Conservation (phyloP, 2,113 vertebrate species). For the Tringa solitaria region DNA sequence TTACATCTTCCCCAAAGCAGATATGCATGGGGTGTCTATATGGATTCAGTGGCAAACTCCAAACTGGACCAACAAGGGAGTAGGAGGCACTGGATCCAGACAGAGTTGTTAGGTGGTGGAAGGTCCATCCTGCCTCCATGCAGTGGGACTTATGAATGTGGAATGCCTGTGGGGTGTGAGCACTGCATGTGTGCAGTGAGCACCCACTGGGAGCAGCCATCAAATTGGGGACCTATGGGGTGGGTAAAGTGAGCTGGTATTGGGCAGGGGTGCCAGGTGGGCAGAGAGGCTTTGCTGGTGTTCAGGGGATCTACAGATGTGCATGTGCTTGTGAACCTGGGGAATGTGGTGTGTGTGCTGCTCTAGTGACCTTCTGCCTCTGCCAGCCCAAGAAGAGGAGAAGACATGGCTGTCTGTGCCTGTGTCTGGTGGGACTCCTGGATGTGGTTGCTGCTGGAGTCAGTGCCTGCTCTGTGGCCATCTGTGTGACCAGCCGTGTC, state of each 20-base stretch:
- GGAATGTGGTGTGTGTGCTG: not conserved
- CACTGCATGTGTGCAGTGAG: not conserved
- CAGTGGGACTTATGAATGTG: rapidly evolving
- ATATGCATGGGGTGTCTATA: rapidly evolving
- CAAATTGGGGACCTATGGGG: rapidly evolving
- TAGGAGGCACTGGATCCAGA: rapidly evolving
- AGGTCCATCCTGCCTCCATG: not conserved
- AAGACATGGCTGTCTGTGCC: not conserved
- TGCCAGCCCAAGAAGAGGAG: not conserved
- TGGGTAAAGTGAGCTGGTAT: not conserved
- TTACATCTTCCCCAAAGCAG: not conserved
- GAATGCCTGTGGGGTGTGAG: not conserved
- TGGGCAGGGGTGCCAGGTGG: rapidly evolving
- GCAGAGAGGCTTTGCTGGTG: not conserved
- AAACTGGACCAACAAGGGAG: not conserved
- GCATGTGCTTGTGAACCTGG: not conserved
- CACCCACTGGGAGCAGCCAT: not conserved
- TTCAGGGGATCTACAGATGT: rapidly evolving
- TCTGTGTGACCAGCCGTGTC: rapidly evolving
- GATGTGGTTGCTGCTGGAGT: not conserved
- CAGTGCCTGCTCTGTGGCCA: rapidly evolving
- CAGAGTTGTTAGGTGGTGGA: not conserved
- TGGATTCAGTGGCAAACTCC: not conserved
- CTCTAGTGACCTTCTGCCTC: not conserved
- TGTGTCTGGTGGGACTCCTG: not conserved